phyloP scores from a whole-genome alignment of 1,140 invertebrate species.

The Sarcophaga bullata region DNA sequence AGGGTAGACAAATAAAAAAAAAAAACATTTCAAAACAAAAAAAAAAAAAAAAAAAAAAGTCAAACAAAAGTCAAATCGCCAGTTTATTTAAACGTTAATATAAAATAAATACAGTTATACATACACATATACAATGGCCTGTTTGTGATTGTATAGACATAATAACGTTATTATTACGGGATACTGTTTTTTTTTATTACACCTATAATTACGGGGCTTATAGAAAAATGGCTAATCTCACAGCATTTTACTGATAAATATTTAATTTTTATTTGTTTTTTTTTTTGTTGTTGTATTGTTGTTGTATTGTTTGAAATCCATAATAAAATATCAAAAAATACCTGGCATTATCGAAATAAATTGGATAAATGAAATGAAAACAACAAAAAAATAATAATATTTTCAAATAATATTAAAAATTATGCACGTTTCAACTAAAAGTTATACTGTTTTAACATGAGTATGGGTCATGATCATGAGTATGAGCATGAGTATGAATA shows the following conservation, averaged over 20 bases:
- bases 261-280: not conserved
- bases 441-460: too few species aligned
- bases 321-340: conserved; percentile 11
- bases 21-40: too few species aligned
- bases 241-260: not conserved
- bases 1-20: not conserved
- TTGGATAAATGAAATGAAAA: not conserved
- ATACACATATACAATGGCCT: not conserved
- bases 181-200: not conserved
- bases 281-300: not conserved
- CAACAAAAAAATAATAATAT: not conserved
- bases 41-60: not conserved
- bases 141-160: not conserved
- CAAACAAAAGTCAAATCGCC: not conserved
- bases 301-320: not conserved
- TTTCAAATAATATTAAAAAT: conserved; percentile 8
- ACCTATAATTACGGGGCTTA: conserved; percentile 14
- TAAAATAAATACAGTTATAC: not conserved
- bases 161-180: not conserved
- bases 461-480: too few species aligned
- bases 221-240: not conserved
- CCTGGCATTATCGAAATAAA: not conserved
- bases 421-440: not conserved
- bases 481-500: too few species aligned
- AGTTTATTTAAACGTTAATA: not conserved